phyloP scores from a whole-genome alignment of 1,140 invertebrate genomes.

The Brachionus manjavacas region DNA sequence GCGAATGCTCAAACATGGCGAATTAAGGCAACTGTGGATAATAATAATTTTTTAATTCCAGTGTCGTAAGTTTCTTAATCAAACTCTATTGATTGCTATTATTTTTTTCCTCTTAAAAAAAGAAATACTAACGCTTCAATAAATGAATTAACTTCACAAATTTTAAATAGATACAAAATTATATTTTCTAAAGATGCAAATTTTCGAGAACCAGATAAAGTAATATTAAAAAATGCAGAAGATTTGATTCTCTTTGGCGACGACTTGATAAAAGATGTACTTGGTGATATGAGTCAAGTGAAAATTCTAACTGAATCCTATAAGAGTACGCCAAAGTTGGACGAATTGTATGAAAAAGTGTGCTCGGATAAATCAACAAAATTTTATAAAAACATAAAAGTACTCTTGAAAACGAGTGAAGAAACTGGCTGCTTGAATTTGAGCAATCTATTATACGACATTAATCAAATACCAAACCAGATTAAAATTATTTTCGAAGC shows the following conservation, averaged over 20 bases:
- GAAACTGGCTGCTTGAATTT: not conserved
- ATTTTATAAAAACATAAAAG: not conserved
- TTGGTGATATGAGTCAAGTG: slow-evolving; percentile 26
- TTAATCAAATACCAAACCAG: not conserved
- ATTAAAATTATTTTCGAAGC: not conserved
- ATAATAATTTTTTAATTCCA: slow-evolving; percentile 39
- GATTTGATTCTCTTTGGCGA: slow-evolving; percentile 36
- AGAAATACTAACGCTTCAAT: slow-evolving; percentile 14
- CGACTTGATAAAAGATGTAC: slow-evolving; percentile 32
- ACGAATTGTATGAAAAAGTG: not conserved
- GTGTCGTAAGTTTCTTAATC: not conserved
- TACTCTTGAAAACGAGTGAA: not conserved
- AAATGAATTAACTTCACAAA: slow-evolving; percentile 31
- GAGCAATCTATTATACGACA: not conserved
- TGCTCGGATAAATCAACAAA: not conserved
- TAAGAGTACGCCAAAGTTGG: not conserved
- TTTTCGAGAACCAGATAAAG: slow-evolving; percentile 31
- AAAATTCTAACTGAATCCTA: slow-evolving; percentile 19
- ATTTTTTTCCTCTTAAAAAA: not conserved
- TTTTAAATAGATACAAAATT: slow-evolving; percentile 22
- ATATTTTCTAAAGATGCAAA: slow-evolving; percentile 8
- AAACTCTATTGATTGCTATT: not conserved
- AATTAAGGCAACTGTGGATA: slow-evolving; percentile 10
- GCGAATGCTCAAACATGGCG: not conserved
- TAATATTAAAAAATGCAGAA: slow-evolving; percentile 31